These are phyloP conservation scores for Anoplolepis gracilipes DNA, from an alignment of 1,140 invertebrate genomes.

Conservation along the genomic window DNA sequence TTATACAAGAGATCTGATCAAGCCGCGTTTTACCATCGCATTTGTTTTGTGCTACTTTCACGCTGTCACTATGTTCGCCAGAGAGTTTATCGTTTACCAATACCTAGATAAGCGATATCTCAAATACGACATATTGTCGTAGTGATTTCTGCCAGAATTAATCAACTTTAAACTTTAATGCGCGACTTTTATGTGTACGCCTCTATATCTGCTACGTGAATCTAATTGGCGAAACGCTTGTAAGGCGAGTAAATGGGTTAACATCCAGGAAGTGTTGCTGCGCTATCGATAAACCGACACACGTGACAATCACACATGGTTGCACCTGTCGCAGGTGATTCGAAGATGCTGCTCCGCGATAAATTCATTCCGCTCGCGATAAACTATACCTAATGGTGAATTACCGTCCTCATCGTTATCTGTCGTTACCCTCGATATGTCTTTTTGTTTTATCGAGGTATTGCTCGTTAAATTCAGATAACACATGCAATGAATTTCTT, in stretches of 20 bases:
- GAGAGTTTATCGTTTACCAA: background rate
- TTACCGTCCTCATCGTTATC: slow-evolving; percentile 45
- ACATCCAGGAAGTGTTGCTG: slow-evolving; percentile 74
- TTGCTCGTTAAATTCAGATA: slow-evolving; percentile 42
- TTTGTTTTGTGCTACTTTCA: background rate
- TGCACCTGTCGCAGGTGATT: slow-evolving; percentile 56
- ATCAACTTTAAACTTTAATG: slow-evolving; percentile 27
- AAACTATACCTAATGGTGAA: slow-evolving; percentile 15
- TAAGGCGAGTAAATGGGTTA: slow-evolving; percentile 75
- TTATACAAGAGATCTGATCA: slow-evolving; percentile 20
- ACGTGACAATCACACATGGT: slow-evolving; percentile 69
- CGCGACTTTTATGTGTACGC: too few species aligned
- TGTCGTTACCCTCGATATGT: slow-evolving; percentile 62
- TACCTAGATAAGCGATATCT: background rate
- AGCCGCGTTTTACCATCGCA: slow-evolving; percentile 21
- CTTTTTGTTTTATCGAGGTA: slow-evolving; percentile 8
- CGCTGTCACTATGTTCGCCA: background rate
- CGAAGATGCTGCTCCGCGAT: slow-evolving; percentile 58
- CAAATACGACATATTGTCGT: slow-evolving; percentile 10
- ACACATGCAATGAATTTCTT: slow-evolving; percentile 21
- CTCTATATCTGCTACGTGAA: slow-evolving; percentile 15
- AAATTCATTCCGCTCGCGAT: slow-evolving; percentile 33
- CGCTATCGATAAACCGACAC: slow-evolving; percentile 61
- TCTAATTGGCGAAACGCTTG: slow-evolving; percentile 27
- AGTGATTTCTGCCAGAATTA: background rate